Evolutionary conservation across 2,797 vertebrate species (phyloP).

Genomic region (Varecia variegata): DNA sequence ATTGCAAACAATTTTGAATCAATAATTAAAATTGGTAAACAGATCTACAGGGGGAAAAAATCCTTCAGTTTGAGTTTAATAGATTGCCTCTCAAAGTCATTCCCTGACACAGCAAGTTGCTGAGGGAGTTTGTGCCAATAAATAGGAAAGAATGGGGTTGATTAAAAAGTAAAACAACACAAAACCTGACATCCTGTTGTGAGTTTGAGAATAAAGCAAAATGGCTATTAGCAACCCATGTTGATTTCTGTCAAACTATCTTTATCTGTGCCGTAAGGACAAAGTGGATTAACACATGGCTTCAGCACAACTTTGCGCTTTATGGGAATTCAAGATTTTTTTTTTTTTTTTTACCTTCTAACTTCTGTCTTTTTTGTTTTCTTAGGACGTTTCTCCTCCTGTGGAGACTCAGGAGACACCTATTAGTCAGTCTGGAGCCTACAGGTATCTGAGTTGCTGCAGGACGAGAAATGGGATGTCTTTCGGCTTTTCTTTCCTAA

Average conservation of each 20-base stretch:
- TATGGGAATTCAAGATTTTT: constrained; percentile 2
- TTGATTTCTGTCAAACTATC: constrained; percentile 55
- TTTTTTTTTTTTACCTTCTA: background rate
- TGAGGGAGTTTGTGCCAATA: constrained; percentile 46
- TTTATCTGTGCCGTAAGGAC: background rate
- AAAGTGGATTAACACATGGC: background rate
- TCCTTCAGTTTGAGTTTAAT: constrained; percentile 54
- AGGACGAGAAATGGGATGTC: constrained; percentile 50
- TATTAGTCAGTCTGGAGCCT: constrained; percentile 61
- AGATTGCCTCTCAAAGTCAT: constrained; percentile 67
- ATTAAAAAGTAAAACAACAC: constrained; percentile 64
- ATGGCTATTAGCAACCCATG: constrained; percentile 36
- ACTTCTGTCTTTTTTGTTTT: constrained; percentile 53
- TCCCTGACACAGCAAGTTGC: constrained; percentile 67
- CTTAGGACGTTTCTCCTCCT: constrained; percentile 22
- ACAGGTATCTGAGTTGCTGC: constrained; percentile 40
- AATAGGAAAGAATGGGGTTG: constrained; percentile 52
- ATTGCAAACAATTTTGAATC: constrained; percentile 73
- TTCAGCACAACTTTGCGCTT: constrained; percentile 62
- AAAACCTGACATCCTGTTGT: constrained; percentile 54
- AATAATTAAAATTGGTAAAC: constrained; percentile 72
- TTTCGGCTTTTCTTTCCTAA: constrained; percentile 76
- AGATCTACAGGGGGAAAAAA: constrained; percentile 62
- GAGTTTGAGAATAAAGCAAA: constrained; percentile 61
- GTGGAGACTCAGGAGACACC: constrained; percentile 46